phyloP scores from a whole-genome alignment of 2,888 invertebrate species.

The Chloroclystis v-ata region DNA sequence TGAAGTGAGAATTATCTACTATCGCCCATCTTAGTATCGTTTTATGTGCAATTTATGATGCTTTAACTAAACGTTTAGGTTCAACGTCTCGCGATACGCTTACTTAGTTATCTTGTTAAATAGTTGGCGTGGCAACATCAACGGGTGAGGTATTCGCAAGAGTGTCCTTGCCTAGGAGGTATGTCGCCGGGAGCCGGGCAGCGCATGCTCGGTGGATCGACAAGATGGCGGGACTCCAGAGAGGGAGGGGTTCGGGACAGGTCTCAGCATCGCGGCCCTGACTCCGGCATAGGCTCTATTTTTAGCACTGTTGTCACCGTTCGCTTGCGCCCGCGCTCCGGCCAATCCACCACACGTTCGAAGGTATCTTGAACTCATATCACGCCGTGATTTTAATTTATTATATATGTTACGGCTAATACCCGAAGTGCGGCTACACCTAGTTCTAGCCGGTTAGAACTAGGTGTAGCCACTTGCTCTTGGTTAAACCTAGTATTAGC shows the following conservation, averaged over 20 bases:
- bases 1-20: conserved; percentile 39
- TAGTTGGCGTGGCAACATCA: conserved; percentile 30
- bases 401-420: too few relatives aligned
- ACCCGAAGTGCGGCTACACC: too few relatives aligned
- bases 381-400: conserved; percentile 11
- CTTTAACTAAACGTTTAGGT: conserved; percentile 19
- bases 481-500: too few relatives aligned
- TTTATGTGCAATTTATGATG: conserved; percentile 44
- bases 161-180: conserved; percentile 50
- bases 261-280: conserved; percentile 42
- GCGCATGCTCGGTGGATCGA: conserved; percentile 56
- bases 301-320: conserved; percentile 75
- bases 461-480: too few relatives aligned
- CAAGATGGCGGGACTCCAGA: conserved; percentile 65
- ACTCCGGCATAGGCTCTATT: conserved; percentile 60
- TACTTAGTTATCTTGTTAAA: conserved; percentile 27
- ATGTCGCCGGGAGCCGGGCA: conserved; percentile 28
- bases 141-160: conserved; percentile 35
- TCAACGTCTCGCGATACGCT: conserved; percentile 32
- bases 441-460: too few relatives aligned
- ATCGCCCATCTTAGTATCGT: conserved; percentile 39
- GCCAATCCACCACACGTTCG: conserved; percentile 25
- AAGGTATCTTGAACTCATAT: conserved; percentile 12
- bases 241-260: conserved; percentile 49
- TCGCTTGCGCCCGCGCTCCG: conserved; percentile 43